These are phyloP conservation scores for Lampropteryx suffumata DNA, from an alignment of 2,888 invertebrate species.

Conservation along the genomic window DNA sequence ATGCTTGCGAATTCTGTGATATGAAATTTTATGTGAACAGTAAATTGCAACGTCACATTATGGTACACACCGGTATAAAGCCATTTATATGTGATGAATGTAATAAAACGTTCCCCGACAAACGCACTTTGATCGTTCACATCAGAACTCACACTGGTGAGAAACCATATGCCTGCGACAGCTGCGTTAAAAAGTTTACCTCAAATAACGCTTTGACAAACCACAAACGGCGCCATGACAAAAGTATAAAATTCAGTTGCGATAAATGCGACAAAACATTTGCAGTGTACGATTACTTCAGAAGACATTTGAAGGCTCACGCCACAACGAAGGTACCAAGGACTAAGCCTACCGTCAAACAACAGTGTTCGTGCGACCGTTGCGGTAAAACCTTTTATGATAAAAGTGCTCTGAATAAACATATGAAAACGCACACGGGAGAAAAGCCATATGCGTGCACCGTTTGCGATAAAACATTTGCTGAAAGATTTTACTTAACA, in stretches of 20 bases:
- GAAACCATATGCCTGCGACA: slow-evolving; percentile 14
- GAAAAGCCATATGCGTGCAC: slow-evolving; percentile 17
- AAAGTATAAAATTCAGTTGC: slow-evolving; percentile 7
- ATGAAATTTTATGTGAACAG: slow-evolving; percentile 9
- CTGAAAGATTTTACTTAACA: slow-evolving; percentile 14
- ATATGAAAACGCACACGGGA: slow-evolving; percentile 22
- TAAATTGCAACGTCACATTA: slow-evolving; percentile 7
- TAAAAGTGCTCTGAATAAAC: slow-evolving; percentile 11
- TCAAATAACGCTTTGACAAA: slow-evolving; percentile 11
- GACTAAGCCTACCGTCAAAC: neutral
- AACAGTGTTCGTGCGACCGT: slow-evolving; percentile 15
- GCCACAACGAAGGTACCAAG: neutral
- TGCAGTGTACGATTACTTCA: slow-evolving; percentile 11
- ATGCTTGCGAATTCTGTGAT: slow-evolving; percentile 10
- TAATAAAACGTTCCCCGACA: slow-evolving; percentile 15
- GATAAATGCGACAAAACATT: slow-evolving; percentile 19
- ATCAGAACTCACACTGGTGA: slow-evolving; percentile 12
- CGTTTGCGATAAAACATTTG: slow-evolving; percentile 16
- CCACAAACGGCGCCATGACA: slow-evolving; percentile 5
- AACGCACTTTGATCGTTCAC: slow-evolving; percentile 13
- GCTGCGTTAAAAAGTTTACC: slow-evolving; percentile 16
- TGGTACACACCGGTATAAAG: slow-evolving; percentile 13
- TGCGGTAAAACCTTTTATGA: slow-evolving; percentile 20
- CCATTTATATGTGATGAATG: slow-evolving; percentile 16
- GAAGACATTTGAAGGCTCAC: slow-evolving; percentile 15